A percentile compares a stretch with the other conserved stretches of the same genome.
These are phyloP conservation scores for Eurytoma adleriae DNA, from an alignment of 2,888 invertebrate species.

Conservation along the genomic window DNA sequence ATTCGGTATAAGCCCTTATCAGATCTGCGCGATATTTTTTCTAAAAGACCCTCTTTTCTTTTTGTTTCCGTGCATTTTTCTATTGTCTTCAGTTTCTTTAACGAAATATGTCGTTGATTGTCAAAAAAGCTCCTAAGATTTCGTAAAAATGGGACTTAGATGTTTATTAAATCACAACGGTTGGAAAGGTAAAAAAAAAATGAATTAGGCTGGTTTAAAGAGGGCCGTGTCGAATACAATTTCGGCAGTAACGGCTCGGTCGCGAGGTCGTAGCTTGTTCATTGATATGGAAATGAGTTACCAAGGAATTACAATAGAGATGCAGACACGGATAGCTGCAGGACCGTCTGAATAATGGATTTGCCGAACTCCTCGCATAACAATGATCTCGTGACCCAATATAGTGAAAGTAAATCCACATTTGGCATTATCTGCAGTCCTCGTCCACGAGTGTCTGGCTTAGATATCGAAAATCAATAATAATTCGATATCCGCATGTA, in stretches of 20 bases:
- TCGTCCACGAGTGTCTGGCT: constrained; percentile 48
- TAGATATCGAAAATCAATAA: constrained; percentile 58
- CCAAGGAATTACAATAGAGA: constrained; percentile 73
- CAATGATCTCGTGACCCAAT: constrained; percentile 70
- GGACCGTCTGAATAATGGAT: constrained; percentile 72
- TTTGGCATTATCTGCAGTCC: constrained; percentile 59
- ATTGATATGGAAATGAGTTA: constrained; percentile 74
- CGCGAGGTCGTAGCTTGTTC: constrained; percentile 63
- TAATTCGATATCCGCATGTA: constrained; percentile 50
- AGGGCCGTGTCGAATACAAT: constrained; percentile 65
- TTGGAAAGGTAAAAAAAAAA: too few relatives aligned
- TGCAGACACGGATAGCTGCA: constrained; percentile 69
- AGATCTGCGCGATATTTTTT: neutral
- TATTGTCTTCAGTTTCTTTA: too few relatives aligned
- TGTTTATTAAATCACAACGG: constrained; percentile 9
- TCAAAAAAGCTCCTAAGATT: too few relatives aligned
- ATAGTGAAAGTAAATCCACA: constrained; percentile 68
- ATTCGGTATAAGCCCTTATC: neutral
- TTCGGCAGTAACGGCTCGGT: constrained; percentile 59
- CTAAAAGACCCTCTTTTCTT: too few relatives aligned
- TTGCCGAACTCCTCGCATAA: constrained; percentile 70
- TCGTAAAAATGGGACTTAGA: neutral
- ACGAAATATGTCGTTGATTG: too few relatives aligned
- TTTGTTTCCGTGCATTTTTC: too few relatives aligned
- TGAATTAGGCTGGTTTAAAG: constrained; percentile 43